Base-by-base conservation (phyloP, 2,797 vertebrate species). In the Astyanax mexicanus region DNA sequence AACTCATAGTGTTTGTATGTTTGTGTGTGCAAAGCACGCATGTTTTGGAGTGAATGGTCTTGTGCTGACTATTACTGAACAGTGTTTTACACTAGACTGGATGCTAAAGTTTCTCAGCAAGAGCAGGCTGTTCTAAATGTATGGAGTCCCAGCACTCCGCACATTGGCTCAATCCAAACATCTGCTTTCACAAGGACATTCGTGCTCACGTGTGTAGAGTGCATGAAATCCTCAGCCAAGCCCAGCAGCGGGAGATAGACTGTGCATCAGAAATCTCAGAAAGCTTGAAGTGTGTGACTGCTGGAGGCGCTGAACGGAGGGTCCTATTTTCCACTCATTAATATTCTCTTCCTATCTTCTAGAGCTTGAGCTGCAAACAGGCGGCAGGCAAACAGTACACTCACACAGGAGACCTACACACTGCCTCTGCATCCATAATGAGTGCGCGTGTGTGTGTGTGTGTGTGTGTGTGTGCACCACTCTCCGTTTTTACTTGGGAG, bases 371-470 rank as follows among this genome's bases (percentile, higher is more conserved):
- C 58, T 61, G 69, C 66, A 57, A 72, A 65, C 71, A 70, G 52
- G 49, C 57, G 49, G 32, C 77, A 37, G 51, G 37, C 54, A 69
- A 76, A 68, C 75, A 61, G 65, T 73, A 45, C 66, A 66, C 64
- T 60, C 71, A 73, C 79, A 68, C 74, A 37, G 69, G 62, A 73
- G 65, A 52, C 74, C 67, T 75, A 70, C 75, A 51, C 68, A 81
- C 12, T 65, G 69, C 72, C 61, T 71, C 77, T 69, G 82, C 80
- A 83, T 86, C 75, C 72, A 74, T 83, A 78, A 89, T 88, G 83
- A 85, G 86, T 11, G 7, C 58, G n/a, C 17, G 55, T 87, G 82
- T 52, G 29, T 51, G 19, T 11, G 7, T 58, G n/a, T 17, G 55
- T 87, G 82, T 11, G 7, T 58, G n/a, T 17, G 55, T 87, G 82